Evolutionary conservation across 2,888 invertebrate species (phyloP).

Genomic region (Acanthosepion esculentum): DNA sequence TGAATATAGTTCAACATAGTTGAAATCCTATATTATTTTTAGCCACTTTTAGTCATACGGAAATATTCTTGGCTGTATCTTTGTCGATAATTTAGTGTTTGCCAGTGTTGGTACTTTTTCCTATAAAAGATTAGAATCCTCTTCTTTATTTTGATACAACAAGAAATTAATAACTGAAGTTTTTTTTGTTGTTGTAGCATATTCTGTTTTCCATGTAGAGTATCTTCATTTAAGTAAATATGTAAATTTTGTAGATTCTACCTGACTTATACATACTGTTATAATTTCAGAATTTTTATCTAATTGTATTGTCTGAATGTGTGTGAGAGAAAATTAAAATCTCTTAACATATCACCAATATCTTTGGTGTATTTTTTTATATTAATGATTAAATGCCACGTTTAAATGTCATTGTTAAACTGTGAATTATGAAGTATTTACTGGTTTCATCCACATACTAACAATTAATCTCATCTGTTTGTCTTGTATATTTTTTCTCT

Average conservation of each 20-base stretch:
- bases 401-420: neutral
- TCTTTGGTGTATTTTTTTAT: neutral
- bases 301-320: neutral
- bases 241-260: neutral
- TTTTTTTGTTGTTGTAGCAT: neutral
- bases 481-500: neutral
- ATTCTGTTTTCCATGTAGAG: neutral
- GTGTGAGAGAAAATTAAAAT: neutral
- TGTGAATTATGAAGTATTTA: slow-evolving; percentile 10
- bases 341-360: neutral
- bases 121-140: neutral
- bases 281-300: neutral
- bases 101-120: neutral
- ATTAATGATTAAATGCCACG: neutral
- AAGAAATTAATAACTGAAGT: neutral
- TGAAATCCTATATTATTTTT: neutral
- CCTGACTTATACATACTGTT: neutral
- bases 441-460: neutral
- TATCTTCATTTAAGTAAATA: neutral
- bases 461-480: neutral
- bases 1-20: slow-evolving; percentile 54
- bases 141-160: neutral
- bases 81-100: neutral
- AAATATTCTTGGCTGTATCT: neutral
- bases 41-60: neutral